These are phyloP conservation scores for Melinopterus prodromus DNA, from an alignment of 2,888 invertebrate species.

Conservation along the genomic window DNA sequence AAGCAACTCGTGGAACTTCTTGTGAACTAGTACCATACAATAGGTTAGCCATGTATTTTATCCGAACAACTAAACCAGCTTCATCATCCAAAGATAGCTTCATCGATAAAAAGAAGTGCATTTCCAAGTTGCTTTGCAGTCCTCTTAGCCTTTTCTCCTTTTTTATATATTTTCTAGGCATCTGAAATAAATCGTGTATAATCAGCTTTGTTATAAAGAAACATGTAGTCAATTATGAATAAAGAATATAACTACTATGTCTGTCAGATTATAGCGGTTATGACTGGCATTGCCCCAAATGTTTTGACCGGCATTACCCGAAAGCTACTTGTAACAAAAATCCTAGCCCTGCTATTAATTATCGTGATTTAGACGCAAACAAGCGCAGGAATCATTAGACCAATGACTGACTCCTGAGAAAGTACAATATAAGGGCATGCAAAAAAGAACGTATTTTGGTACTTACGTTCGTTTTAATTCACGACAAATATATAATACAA, in stretches of 20 bases:
- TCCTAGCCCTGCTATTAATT: not conserved
- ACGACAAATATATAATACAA: no score
- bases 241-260: not conserved
- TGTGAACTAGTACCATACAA: not conserved
- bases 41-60: not conserved
- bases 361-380: not conserved
- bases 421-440: not conserved
- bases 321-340: not conserved
- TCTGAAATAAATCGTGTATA: not conserved
- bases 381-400: not conserved
- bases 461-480: not conserved
- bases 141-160: constrained; percentile 9
- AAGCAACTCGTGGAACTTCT: not conserved
- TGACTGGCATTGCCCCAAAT: not conserved
- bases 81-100: not conserved
- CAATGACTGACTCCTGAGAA: not conserved
- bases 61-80: not conserved
- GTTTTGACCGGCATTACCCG: not conserved
- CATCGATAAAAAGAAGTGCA: not conserved
- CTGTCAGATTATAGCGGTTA: not conserved
- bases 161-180: not conserved
- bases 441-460: not conserved
- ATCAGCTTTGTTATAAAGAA: not conserved
- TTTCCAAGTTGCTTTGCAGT: not conserved
- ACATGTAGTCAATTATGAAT: not conserved